Base-by-base conservation (phyloP, 2,888 invertebrate genomes). In the Pandemis corylana region DNA sequence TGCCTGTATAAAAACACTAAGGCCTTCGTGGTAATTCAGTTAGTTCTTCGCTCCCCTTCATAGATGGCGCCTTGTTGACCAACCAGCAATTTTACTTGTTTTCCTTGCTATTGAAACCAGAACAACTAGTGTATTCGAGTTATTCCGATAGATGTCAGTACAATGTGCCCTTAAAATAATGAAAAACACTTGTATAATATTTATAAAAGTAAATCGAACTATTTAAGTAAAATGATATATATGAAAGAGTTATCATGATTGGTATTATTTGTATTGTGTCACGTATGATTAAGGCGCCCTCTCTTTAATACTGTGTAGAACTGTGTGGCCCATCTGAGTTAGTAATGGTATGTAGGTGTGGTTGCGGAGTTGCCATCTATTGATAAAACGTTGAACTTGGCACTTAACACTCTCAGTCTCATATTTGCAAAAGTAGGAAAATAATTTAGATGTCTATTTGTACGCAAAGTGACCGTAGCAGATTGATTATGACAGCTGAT, bases 71-170 rank as follows among this genome's bases (percentile, higher is more conserved):
- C 28, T 59, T 59, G 28, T 28, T 12, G 12, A 5, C 28, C 5
- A 56, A 7, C 56, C 20, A 56, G 56, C 20, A 56, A 56, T 9
- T 56, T 56, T 9, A 15, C 56, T 56, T 56, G 56, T 20, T 7
- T 7, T 20, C 13, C 15, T 6, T 20, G 15, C 53, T 7, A 53
- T 15, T 15, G 6, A 53, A 53, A 15, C 15, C 53, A 59, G 4
- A 28, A 10, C 59, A 28, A 59, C 59, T 5, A 59, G 5, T 10
- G 10, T 10, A 9, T 20, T n/a, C 41, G 15, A 44, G 10, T 44
- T 63, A 44, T 46, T 46, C 64, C 46, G 64, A 20, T 12, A 65
- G 64, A 46, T 46, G 64, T 46, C 64, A 28, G 5, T n/a, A n/a
- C 51, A 13, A 51, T 20, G 20, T 56, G 2, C 20, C 53, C 53